Base-by-base conservation (phyloP, 2,797 vertebrate genomes). In the Malurus leucopterus region DNA sequence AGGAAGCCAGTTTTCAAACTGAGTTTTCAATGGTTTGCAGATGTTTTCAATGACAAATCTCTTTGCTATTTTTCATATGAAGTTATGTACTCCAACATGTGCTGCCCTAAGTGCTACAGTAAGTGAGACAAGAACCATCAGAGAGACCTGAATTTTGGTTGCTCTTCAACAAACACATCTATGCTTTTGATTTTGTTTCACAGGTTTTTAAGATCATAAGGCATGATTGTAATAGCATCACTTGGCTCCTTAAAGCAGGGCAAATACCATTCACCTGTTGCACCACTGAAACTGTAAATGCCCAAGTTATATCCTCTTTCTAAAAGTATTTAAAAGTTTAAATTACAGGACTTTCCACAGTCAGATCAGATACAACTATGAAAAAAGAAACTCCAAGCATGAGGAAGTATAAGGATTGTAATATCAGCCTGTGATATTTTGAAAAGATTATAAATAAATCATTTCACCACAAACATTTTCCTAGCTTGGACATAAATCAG, bases 1-100 rank as follows among this genome's bases (percentile, higher is more conserved):
- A 83, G 40, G 57, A 87, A 83, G 86, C 51, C 86, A 72, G n/a
- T n/a, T n/a, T n/a, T n/a, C n/a, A n/a, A n/a, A n/a, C 36, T 0
- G 6, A 62, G 55, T 77, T 87, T 77, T 72, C 36, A 62, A 41
- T 24, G 81, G 78, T 59, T 87, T 63, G 77, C 46, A 87, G 72
- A 58, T 44, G 26, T 72, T 90, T 72, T 54, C 51, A 16, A 0
- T 68, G 70, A 72, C 38, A 51, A 65, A 84, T 55, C 40, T 70
- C 73, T 83, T 29, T 29, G 44, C 23, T 84, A 21, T 84, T 88
- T 79, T 24, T 68, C 46, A 4, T 29, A 36, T 2, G 8, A 88
- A 82, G n/a, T 59, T 51, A 26, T 1, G 14, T 7, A 26, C 38
- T 70, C 70, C 51, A 47, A 51, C 16, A 30, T 0, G 2, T 14